Evolutionary conservation across 2,888 invertebrate genomes (phyloP).

Genomic region (Drosophila vallismaia): DNA sequence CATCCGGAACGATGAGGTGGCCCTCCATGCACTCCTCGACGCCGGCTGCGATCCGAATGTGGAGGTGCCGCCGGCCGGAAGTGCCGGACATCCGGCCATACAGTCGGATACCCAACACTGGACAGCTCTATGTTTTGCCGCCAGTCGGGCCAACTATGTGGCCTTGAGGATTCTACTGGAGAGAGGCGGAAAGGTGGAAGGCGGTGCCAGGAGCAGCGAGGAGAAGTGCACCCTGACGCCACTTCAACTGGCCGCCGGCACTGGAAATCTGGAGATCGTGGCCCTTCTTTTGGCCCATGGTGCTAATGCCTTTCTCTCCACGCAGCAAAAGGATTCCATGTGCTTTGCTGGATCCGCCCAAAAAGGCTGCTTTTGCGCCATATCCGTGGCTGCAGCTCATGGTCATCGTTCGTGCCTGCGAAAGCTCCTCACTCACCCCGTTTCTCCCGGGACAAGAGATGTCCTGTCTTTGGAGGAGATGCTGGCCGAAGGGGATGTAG

Average conservation of each 20-base stretch:
- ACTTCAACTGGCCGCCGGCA: constrained; percentile 93
- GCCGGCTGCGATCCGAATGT: constrained; percentile 92
- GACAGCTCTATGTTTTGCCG: constrained; percentile 95
- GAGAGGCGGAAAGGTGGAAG: constrained; percentile 93
- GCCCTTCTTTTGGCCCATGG: constrained; percentile 92
- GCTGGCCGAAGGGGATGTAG: constrained; percentile 91
- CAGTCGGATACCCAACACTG: constrained; percentile 91
- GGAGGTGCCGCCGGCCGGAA: constrained; percentile 87
- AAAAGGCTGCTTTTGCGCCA: constrained; percentile 93
- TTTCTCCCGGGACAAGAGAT: constrained; percentile 88
- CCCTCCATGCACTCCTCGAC: constrained; percentile 90
- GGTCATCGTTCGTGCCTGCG: constrained; percentile 92
- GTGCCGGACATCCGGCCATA: constrained; percentile 85
- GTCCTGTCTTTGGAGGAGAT: constrained; percentile 95
- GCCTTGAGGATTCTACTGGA: constrained; percentile 90
- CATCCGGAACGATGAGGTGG: constrained; percentile 91
- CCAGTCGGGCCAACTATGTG: constrained; percentile 85
- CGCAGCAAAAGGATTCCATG: constrained; percentile 91
- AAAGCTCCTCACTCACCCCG: constrained; percentile 90
- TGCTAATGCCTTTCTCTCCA: constrained; percentile 94
- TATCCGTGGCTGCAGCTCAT: constrained; percentile 95
- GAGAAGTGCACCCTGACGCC: constrained; percentile 95
- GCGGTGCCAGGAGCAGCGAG: constrained; percentile 92
- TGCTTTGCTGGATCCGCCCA: constrained; percentile 94
- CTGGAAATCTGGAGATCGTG: constrained; percentile 92